Conservation (phyloP, 2,888 invertebrate genomes). For the Sphaerophoria taeniata region DNA sequence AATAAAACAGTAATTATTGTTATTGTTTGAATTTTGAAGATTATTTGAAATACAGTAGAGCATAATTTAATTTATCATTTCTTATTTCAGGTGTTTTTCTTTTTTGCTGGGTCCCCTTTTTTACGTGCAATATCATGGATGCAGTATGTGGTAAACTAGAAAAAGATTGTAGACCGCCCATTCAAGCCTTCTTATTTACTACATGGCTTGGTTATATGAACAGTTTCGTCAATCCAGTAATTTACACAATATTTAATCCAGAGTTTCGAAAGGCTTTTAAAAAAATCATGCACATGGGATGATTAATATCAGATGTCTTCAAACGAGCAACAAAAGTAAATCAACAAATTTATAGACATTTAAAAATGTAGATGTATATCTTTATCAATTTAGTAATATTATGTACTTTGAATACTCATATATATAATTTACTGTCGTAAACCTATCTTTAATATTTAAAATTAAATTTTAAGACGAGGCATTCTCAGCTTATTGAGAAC, state of each 20-base stretch:
- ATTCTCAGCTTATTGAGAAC: too few relatives aligned
- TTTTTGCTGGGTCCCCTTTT: conserved; percentile 99
- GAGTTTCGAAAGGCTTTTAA: conserved; percentile 99
- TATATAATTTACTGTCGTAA: too few relatives aligned
- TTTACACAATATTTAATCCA: conserved; percentile 97
- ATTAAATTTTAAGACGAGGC: too few relatives aligned
- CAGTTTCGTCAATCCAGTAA: conserved; percentile 95
- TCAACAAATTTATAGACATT: conserved; percentile 70
- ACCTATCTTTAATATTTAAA: too few relatives aligned
- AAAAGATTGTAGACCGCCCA: conserved; percentile 90
- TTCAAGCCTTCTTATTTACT: conserved; percentile 95
- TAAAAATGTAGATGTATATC: conserved; percentile 24
- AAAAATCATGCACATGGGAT: conserved; percentile 91
- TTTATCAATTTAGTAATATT: too few relatives aligned
- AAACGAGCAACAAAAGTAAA: conserved; percentile 27
- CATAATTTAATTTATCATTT: conserved; percentile 37
- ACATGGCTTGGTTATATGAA: conserved; percentile 99
- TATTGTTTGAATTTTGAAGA: too few relatives aligned
- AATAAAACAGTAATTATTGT: too few relatives aligned
- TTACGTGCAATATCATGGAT: conserved; percentile 98
- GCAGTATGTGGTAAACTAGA: conserved; percentile 96
- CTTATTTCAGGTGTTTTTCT: conserved; percentile 95
- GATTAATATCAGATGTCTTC: conserved; percentile 77
- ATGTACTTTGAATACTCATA: too few relatives aligned
- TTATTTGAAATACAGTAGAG: too few relatives aligned